Evolutionary conservation across 2,888 invertebrate genomes (phyloP), one percentile per base, ranked within the genome.

Genomic region (Branchipolynoe longqiensis): DNA sequence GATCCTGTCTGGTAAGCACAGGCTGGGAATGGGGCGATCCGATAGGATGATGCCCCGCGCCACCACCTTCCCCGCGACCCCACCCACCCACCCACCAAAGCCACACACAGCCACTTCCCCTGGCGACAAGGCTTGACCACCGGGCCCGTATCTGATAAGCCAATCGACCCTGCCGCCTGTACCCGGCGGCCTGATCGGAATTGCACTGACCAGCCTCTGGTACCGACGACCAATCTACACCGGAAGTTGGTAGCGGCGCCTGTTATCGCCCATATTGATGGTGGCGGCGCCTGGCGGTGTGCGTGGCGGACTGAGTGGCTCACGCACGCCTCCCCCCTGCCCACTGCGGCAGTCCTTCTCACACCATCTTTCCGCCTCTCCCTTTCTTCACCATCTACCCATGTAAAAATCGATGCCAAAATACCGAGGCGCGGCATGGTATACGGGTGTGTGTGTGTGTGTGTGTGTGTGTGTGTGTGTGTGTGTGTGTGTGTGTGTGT

Each of bases 141-240:
- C 18, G 54, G 54, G 31, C 31, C 48, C 48, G 48, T 78, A 78
- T 78, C 54, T 25, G 69, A 69, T 69, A 69, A 69, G 69, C 69
- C 33, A 22, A 69, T 69, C 54, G 78, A 78, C 78, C 78, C 28
- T 48, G n/a, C 38, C 48, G 78, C 28, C 78, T 28, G 78, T 78
- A 78, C 54, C 78, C 25, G 78, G 31, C 54, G 28, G 54, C 48
- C 54, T 78, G 78, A 78, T 78, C 78, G 78, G 78, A 69, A 69
- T 69, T 69, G 69, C 78, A 78, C 78, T 78, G 48, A 31, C 78
- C 78, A 31, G 48, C 48, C 48, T 25, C 78, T 25, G 78, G 41
- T 41, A 31, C 28, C 48, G 31, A 28, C 25, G 25, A 28, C 78
- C 78, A 48, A 25, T 78, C 48, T 78, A 48, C 41, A 48, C 78